Conservation (phyloP, 2,797 vertebrate genomes). For the Schizothorax lantsangensis region DNA sequence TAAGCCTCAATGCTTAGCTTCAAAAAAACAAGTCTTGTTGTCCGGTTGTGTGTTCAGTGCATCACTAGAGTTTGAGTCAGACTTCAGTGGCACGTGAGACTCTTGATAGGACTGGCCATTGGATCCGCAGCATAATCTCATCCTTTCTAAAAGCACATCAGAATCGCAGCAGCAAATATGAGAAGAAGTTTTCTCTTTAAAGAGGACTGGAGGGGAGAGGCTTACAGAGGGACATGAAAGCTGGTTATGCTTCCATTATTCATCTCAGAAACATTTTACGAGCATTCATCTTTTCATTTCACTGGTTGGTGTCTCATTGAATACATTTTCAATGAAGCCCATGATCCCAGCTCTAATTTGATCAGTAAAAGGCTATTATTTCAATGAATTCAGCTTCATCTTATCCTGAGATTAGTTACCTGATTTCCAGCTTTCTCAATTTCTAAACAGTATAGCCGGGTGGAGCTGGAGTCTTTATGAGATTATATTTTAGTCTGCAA, state of each 20-base stretch:
- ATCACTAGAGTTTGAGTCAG: constrained; percentile 17
- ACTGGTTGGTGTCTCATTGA: constrained; percentile 37
- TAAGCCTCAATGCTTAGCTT: not conserved
- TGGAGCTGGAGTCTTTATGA: constrained; percentile 19
- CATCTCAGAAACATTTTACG: constrained; percentile 51
- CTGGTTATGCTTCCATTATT: constrained; percentile 65
- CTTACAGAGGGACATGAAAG: not conserved
- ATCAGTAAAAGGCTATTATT: constrained; percentile 44
- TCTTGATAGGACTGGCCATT: not conserved
- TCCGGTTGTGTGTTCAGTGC: not conserved
- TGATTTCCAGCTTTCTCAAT: constrained; percentile 34
- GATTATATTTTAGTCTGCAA: not conserved
- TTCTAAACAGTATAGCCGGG: constrained; percentile 21
- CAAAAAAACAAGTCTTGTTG: constrained; percentile 13
- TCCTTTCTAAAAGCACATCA: constrained; percentile 40
- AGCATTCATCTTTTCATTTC: constrained; percentile 51
- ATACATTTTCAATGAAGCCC: constrained; percentile 34
- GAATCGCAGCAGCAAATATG: constrained; percentile 8
- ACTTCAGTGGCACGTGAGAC: constrained; percentile 30
- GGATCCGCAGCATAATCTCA: not conserved
- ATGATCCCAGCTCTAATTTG: constrained; percentile 20
- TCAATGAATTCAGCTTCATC: constrained; percentile 33
- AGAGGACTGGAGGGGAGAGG: constrained; percentile 8
- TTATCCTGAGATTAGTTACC: constrained; percentile 21
- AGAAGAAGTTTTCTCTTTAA: constrained; percentile 10